phyloP scores from a whole-genome alignment of 2,797 vertebrate genomes.

The Platalea minor region DNA sequence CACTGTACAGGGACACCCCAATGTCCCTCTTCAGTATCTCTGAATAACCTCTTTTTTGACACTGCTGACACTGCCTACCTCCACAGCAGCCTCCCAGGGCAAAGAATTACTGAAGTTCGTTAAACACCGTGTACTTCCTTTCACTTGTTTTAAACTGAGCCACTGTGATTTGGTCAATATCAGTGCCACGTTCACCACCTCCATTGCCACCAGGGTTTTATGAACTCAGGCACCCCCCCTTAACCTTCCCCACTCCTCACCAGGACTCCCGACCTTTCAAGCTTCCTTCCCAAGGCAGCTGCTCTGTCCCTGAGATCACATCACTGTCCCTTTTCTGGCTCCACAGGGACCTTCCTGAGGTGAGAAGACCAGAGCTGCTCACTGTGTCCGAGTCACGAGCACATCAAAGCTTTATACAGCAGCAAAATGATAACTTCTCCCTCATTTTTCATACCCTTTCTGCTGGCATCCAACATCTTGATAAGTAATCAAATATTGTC shows the following conservation, averaged over 20 bases:
- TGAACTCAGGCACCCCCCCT: too few relatives aligned
- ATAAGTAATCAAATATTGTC: background rate
- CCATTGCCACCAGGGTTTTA: accelerated
- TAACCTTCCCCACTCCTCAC: background rate
- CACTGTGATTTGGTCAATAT: background rate
- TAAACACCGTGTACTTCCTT: background rate
- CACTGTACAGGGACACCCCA: too few relatives aligned
- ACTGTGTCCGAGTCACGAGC: background rate
- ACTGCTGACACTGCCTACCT: background rate
- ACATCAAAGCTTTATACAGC: too few relatives aligned
- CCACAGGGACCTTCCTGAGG: background rate
- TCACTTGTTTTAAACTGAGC: background rate
- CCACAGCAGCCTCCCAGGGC: background rate
- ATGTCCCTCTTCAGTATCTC: background rate
- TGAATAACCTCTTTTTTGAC: too few relatives aligned
- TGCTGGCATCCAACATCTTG: background rate
- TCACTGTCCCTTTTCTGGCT: background rate
- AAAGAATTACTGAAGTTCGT: background rate
- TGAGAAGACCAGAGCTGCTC: background rate
- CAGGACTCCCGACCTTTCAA: too few relatives aligned
- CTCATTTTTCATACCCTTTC: background rate
- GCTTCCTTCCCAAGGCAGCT: background rate
- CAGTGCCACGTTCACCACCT: background rate
- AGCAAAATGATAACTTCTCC: background rate
- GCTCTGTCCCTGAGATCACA: background rate